Evolutionary conservation across 2,113 vertebrate genomes (phyloP).

Genomic region (Tragelaphus strepsiceros): DNA sequence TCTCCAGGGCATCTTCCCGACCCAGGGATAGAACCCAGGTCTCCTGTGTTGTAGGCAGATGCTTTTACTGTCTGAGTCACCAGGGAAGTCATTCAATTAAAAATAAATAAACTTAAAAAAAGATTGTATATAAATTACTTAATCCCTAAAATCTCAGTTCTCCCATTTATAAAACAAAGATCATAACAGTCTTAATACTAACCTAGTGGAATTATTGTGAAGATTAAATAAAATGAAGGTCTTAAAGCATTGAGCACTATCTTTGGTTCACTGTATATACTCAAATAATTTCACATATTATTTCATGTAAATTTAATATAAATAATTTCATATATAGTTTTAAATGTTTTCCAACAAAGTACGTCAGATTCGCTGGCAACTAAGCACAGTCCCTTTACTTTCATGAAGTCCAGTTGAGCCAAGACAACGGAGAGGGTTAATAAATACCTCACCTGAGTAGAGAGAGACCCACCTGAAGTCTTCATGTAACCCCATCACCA

Average conservation of each 20-base stretch:
- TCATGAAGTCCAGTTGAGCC: background rate
- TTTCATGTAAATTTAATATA: background rate
- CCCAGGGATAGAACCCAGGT: background rate
- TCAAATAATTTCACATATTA: background rate
- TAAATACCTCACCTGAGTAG: background rate
- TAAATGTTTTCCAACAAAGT: conserved; percentile 25
- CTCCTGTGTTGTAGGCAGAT: background rate
- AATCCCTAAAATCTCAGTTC: background rate
- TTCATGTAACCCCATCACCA: background rate
- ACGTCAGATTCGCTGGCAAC: background rate
- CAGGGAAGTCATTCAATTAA: background rate
- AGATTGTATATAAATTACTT: background rate
- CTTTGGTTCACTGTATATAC: background rate
- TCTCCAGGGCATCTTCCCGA: background rate
- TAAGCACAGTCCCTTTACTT: background rate
- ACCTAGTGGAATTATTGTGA: background rate
- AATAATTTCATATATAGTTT: background rate
- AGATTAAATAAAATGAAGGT: background rate
- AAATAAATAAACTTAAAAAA: background rate
- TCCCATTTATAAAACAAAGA: background rate
- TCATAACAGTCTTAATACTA: conserved; percentile 28
- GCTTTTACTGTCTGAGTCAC: background rate
- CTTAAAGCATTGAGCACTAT: background rate
- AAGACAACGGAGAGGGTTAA: background rate
- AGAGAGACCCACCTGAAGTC: background rate